These are phyloP conservation scores for Erithacus rubecula DNA, from an alignment of 2,797 vertebrate genomes.

Conservation along the genomic window DNA sequence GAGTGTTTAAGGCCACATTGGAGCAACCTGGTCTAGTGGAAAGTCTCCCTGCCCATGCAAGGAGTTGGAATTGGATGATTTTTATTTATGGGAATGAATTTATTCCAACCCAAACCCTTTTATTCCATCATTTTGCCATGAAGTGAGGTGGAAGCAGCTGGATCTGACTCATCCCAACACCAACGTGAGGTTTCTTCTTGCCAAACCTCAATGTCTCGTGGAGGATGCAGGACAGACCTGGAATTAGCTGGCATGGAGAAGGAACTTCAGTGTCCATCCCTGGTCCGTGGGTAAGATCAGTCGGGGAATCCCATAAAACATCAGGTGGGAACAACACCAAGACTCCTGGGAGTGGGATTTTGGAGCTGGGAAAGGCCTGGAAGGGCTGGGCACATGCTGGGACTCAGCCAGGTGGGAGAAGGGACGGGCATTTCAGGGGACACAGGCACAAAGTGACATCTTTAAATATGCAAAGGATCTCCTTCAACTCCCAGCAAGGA, in stretches of 20 bases:
- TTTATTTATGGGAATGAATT: not conserved
- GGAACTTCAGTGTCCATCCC: not conserved
- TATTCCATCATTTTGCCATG: not conserved
- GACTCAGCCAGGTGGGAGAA: not conserved
- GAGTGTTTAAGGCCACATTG: not conserved
- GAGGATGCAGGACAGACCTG: accelerated
- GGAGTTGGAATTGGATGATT: not conserved
- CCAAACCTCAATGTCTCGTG: not conserved
- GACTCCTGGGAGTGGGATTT: not conserved
- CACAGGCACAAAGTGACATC: not conserved
- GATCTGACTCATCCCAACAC: not conserved
- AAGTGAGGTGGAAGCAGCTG: not conserved
- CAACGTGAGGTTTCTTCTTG: not conserved
- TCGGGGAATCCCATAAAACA: not conserved
- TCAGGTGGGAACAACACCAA: not conserved
- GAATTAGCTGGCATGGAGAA: not conserved
- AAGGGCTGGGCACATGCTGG: not conserved
- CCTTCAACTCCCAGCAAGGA: not conserved
- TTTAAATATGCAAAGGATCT: accelerated
- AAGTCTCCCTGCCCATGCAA: not conserved
- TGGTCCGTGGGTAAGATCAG: not conserved
- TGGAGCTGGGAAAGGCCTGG: not conserved
- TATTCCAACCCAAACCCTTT: not conserved
- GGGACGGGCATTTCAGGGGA: accelerated
- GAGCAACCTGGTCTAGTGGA: not conserved